A percentile compares a stretch with the other conserved stretches of the same genome.
phyloP scores from a whole-genome alignment of 2,113 vertebrate genomes.

The Pipra filicauda region DNA sequence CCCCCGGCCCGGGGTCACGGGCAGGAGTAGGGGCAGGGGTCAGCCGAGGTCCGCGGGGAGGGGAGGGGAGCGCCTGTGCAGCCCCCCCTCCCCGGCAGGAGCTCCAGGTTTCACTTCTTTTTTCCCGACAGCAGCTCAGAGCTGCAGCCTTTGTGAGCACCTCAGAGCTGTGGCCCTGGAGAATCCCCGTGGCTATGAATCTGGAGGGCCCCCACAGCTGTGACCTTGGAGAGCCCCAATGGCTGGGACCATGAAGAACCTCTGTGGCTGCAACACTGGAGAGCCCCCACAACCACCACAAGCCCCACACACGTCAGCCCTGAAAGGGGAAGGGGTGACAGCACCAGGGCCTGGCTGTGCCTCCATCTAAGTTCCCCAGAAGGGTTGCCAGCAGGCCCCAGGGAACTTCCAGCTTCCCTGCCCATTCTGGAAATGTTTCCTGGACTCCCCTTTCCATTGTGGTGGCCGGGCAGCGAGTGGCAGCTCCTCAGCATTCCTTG shows the following conservation, averaged over 20 bases:
- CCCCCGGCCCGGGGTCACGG: too few relatives aligned
- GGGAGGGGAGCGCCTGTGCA: not conserved
- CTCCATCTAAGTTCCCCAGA: not conserved
- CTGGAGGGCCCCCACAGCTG: not conserved
- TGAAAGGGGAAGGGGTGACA: not conserved
- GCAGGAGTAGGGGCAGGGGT: not conserved
- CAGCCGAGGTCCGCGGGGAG: accelerated
- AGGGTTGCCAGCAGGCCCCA: not conserved
- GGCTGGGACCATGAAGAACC: not conserved
- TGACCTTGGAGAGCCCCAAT: not conserved
- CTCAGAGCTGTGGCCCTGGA: not conserved
- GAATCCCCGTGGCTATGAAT: not conserved
- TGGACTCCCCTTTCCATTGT: not conserved
- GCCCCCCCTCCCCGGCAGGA: not conserved
- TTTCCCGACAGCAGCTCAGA: not conserved
- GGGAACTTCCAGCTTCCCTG: not conserved
- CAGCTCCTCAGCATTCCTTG: not conserved
- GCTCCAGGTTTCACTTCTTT: not conserved
- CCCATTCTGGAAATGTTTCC: not conserved
- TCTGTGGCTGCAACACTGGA: not conserved
- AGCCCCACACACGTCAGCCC: not conserved
- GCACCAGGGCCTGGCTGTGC: accelerated
- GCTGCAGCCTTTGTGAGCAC: not conserved
- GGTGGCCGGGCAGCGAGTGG: accelerated
- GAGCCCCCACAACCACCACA: not conserved